These are phyloP conservation scores for Atrina japonica DNA, from an alignment of 2,888 invertebrate genomes.

Conservation along the genomic window DNA sequence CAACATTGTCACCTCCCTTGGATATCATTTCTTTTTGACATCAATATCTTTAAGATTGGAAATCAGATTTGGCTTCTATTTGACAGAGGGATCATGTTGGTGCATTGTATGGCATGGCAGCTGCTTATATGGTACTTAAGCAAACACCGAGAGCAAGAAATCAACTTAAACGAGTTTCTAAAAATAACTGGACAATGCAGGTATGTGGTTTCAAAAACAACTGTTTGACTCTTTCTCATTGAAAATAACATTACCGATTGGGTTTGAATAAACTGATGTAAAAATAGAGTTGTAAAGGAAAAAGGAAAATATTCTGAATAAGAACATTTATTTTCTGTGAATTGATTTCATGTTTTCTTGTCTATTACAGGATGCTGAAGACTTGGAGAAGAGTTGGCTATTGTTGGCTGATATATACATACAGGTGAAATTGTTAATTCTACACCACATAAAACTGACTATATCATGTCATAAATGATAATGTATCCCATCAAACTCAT, in stretches of 20 bases:
- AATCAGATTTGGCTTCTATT: not conserved
- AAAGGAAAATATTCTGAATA: no score
- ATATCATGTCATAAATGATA: not conserved
- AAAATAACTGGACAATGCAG: conserved; percentile 94
- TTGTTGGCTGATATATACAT: conserved; percentile 92
- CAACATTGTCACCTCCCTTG: no score
- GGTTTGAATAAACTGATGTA: no score
- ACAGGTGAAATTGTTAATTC: conserved; percentile 51
- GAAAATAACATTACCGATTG: not conserved
- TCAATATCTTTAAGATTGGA: no score
- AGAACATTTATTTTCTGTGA: no score
- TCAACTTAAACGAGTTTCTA: conserved; percentile 93
- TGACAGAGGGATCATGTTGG: conserved; percentile 87
- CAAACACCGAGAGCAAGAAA: conserved; percentile 94
- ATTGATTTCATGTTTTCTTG: no score
- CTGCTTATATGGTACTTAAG: conserved; percentile 92
- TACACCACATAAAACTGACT: not conserved
- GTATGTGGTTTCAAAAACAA: conserved; percentile 57
- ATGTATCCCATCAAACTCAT: not conserved
- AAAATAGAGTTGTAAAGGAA: no score
- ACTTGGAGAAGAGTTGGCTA: conserved; percentile 96
- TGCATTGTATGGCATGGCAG: conserved; percentile 91
- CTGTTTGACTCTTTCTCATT: not conserved
- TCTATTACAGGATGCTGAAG: conserved; percentile 90
- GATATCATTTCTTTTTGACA: no score